Percentiles rank a stretch among this genome's conserved stretches.
Evolutionary conservation across 2,113 vertebrate genomes (phyloP).

Genomic region (Prionailurus bengalensis): DNA sequence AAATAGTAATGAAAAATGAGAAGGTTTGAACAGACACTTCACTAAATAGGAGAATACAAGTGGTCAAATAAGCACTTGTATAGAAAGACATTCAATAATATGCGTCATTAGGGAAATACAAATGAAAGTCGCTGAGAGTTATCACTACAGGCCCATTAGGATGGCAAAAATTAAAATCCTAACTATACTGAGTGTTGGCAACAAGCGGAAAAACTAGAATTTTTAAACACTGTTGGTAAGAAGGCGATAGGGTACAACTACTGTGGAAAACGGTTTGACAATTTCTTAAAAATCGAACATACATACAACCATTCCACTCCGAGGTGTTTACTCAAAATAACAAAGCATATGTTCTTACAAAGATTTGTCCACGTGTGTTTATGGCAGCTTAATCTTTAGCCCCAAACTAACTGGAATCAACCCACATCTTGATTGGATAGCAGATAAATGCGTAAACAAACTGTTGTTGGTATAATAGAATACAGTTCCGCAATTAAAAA

Average conservation of each 20-base stretch:
- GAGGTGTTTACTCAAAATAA: neutral
- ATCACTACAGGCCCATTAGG: neutral
- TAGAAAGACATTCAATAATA: neutral
- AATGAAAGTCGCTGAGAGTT: neutral
- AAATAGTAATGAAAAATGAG: neutral
- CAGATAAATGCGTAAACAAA: neutral
- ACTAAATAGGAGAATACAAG: neutral
- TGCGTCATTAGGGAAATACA: neutral
- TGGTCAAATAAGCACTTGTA: neutral
- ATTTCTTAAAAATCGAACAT: neutral
- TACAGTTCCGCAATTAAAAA: neutral
- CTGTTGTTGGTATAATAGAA: neutral
- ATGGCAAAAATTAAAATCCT: neutral
- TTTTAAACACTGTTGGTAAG: neutral
- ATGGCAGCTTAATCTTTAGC: neutral
- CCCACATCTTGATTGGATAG: neutral
- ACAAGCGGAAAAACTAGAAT: neutral
- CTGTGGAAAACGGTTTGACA: neutral
- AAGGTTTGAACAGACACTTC: neutral
- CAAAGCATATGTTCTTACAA: neutral
- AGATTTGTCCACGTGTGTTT: neutral
- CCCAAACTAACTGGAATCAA: neutral
- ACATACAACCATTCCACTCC: neutral
- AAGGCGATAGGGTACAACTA: neutral
- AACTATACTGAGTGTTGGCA: neutral